Base-by-base conservation (phyloP, 2,797 vertebrate genomes). In the Takifugu rubripes region DNA sequence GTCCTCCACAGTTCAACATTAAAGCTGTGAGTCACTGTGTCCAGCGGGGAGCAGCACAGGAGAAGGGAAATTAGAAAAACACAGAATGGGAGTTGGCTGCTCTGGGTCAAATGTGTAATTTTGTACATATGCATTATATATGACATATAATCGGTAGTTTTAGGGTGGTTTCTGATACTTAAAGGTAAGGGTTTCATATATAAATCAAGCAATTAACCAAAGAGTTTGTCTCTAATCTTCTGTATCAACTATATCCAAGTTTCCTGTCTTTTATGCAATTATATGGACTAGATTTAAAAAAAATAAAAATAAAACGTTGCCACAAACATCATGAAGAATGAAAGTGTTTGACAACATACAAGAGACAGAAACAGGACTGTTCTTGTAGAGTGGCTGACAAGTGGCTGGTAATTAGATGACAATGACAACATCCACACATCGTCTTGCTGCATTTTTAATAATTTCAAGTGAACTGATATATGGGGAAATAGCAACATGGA, bases 1-100 rank as follows among this genome's bases (percentile, higher is more conserved):
- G 25, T 73, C 25, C 78, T 77, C 54, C 77, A 59, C 64, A 27
- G 46, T 64, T 64, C 56, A 26, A 88, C 88, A 88, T 88, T 77
- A 90, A 89, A 90, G 84, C 64, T 62, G 21, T 76, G 77, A 87
- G 72, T 82, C 77, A 83, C 58, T 73, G 52, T 40, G 56, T 72
- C 71, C 40, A 9, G 63, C 65, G 66, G 77, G 70, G 77, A 68
- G 70, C 72, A 73, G 68, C 77, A 70, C 49, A 83, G 61, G 61
- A 79, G 64, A 74, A 64, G 52, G 9, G 8, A 73, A 63, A 68
- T 64, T 3, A 64, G 48, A 59, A 59, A 8, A 5, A 56, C 63
- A 8, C 46, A 59, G 47, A 60, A 61, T 52, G 52, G 61, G 68
- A 51, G 3, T 43, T 3, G 1, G 53, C 14, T 43, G 49, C 25